phyloP scores from a whole-genome alignment of 2,113 vertebrate species.

The Nothocercus julius region DNA sequence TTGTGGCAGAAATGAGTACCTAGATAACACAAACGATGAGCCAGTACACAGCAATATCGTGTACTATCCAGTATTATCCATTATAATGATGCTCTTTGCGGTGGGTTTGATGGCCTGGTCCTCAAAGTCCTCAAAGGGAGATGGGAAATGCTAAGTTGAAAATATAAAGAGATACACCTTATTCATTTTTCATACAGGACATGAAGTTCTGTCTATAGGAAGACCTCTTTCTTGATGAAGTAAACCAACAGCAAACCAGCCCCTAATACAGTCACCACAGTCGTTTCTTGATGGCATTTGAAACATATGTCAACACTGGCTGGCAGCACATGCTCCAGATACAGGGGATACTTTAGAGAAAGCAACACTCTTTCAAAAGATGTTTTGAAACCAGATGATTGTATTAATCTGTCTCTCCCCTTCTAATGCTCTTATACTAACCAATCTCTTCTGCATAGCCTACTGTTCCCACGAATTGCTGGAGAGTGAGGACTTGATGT shows the following conservation, averaged over 20 bases:
- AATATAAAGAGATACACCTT: rapidly evolving
- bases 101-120: not conserved
- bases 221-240: not conserved
- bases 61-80: not conserved
- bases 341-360: not conserved
- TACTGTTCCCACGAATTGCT: constrained; percentile 58
- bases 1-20: not conserved
- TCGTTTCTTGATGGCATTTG: not conserved
- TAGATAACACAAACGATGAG: not conserved
- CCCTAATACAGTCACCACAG: not conserved
- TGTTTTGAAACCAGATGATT: not conserved
- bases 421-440: not conserved
- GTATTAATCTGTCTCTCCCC: not conserved
- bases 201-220: not conserved
- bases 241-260: not conserved
- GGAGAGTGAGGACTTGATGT: constrained; percentile 56
- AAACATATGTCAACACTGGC: not conserved
- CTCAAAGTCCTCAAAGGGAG: not conserved
- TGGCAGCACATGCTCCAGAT: not conserved
- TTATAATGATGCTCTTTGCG: not conserved
- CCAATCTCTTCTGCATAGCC: not conserved
- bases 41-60: not conserved
- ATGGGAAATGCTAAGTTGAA: not conserved
- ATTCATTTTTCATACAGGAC: not conserved
- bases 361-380: constrained; percentile 5